Conservation (phyloP, 1,140 invertebrate species). For the Chlorops oryzae region DNA sequence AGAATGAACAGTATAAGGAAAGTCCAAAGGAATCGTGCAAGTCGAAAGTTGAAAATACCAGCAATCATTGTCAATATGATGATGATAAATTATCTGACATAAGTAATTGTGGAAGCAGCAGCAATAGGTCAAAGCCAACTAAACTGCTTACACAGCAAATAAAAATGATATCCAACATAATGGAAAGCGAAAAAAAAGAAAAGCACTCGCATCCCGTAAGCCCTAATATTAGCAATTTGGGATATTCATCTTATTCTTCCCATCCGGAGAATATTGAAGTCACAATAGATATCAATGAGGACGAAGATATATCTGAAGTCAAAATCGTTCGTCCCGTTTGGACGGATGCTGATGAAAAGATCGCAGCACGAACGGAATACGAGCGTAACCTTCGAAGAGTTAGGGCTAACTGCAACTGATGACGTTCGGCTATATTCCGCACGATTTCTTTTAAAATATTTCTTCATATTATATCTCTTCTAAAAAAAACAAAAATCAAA, state of each 20-base stretch:
- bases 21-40: neutral
- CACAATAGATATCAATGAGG: neutral
- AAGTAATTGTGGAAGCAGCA: neutral
- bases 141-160: slow-evolving; percentile 41
- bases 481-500: too few species aligned
- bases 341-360: neutral
- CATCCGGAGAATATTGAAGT: neutral
- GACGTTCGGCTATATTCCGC: too few species aligned
- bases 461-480: too few species aligned
- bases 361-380: neutral
- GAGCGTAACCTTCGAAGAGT: neutral
- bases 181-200: slow-evolving; percentile 19
- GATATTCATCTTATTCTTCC: too few species aligned
- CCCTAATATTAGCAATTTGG: too few species aligned
- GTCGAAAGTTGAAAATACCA: neutral
- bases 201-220: neutral
- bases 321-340: neutral
- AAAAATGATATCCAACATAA: slow-evolving; percentile 38
- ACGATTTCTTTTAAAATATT: too few species aligned
- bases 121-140: slow-evolving; percentile 11
- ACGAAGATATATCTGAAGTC: neutral
- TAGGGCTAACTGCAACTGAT: too few species aligned
- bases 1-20: neutral
- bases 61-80: slow-evolving; percentile 2
- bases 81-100: slow-evolving; percentile 1